Conservation (phyloP, 2,113 vertebrate genomes). For the Ammodytes marinus region DNA sequence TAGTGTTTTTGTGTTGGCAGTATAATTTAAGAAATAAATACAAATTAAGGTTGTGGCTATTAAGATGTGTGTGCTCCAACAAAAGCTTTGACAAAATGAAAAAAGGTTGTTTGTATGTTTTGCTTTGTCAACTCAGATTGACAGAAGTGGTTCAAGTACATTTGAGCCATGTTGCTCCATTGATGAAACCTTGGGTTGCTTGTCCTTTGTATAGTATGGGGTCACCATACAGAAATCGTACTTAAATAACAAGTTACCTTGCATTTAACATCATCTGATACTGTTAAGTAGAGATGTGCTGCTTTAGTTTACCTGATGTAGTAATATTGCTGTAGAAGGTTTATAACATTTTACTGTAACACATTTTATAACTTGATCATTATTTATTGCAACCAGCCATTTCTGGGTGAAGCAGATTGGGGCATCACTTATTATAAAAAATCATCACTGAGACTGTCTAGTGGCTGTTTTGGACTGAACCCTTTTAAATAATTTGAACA, state of each 20-base stretch:
- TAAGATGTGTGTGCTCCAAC: neutral
- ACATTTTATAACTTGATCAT: neutral
- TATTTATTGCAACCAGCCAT: neutral
- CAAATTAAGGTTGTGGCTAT: conserved; percentile 13
- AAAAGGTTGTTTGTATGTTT: conserved; percentile 14
- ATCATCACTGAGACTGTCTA: too few species aligned
- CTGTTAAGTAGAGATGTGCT: neutral
- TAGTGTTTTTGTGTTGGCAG: conserved; percentile 26
- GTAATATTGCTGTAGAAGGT: neutral
- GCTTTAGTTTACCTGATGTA: neutral
- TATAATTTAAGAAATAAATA: conserved; percentile 10
- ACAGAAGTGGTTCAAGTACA: neutral
- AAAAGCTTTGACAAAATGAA: neutral
- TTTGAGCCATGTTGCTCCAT: conserved; percentile 1
- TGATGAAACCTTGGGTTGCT: conserved; percentile 5
- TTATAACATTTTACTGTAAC: neutral
- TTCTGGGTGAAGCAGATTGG: neutral
- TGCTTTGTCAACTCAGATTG: conserved; percentile 21
- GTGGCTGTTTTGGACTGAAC: too few species aligned
- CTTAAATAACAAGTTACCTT: neutral
- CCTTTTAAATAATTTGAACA: too few species aligned
- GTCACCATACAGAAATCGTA: neutral
- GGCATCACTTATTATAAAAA: too few species aligned
- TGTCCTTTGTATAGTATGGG: neutral
- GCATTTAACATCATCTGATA: neutral